Base-by-base conservation (phyloP, 2,888 invertebrate species). In the Mythimna ferrago region DNA sequence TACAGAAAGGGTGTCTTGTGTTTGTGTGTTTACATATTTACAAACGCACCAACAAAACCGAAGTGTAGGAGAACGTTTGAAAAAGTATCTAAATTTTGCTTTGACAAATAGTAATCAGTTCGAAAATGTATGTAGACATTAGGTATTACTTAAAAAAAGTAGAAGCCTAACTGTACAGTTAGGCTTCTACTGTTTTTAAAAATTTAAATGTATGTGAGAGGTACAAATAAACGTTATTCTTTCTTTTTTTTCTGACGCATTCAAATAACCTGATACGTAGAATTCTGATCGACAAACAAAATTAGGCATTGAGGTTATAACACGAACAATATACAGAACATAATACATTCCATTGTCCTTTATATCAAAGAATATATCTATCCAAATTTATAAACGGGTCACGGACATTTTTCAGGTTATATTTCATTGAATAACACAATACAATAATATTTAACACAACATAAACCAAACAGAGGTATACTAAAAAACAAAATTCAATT, bases 401-500 rank as follows among this genome's bases (percentile, higher is more conserved):
- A 63, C 26, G 21, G 14, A 66, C 14, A 53, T 63, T 72, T 57
- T 72, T 32, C 26, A 57, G 62, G 44, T 62, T 48, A 62, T 54
- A 66, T 63, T 72, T 41, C 21, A 54, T 32, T 63, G 66, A 72
- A 76, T 76, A 72, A 71, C 48, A 77, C 72, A 68, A 64, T 44
- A 67, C 58, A 63, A 70, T 70, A 78, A 78, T 78, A 75, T 60
- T 75, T 70, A 84, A 76, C 78, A 80, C 73, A 71, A 80, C 73
- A 75, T 75, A 64, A 73, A 82, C 71, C 75, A 75, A 78, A 71
- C 80, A 60, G 68, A 72, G 60, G 56, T 76, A 68, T 64, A 78
- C 71, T 61, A 65, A 80, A 86, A 83, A 76, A 76, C 76, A 73
- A 86, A 87, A 86, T 87, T 86, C 87, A 88, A 85, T 89, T 88